Evolutionary conservation across 2,888 invertebrate species (phyloP).

Genomic region (Torymus texanus): DNA sequence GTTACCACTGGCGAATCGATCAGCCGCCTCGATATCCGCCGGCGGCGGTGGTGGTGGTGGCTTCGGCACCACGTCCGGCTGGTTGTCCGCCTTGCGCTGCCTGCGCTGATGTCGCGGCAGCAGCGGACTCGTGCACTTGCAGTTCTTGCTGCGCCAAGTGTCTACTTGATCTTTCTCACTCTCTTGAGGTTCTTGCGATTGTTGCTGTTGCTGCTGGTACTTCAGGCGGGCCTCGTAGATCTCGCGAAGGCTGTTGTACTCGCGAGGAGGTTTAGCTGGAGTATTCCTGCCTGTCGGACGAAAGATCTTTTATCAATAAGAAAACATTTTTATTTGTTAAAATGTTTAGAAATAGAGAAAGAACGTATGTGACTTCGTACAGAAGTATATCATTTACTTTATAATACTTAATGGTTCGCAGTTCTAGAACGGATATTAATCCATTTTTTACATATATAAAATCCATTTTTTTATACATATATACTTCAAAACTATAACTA

Average conservation of each 20-base stretch:
- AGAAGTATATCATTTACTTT: no score
- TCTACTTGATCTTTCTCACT: not conserved
- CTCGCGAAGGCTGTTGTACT: conserved; percentile 84
- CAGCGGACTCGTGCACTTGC: conserved; percentile 42
- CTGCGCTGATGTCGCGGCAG: conserved; percentile 81
- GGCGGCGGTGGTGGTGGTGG: conserved; percentile 77
- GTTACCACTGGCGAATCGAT: not conserved
- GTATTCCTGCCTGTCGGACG: conserved; percentile 47
- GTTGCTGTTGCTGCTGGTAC: conserved; percentile 57
- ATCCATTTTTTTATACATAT: no score
- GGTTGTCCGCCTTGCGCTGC: conserved; percentile 79
- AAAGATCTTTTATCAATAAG: no score
- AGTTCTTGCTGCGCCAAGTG: conserved; percentile 17
- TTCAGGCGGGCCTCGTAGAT: conserved; percentile 81
- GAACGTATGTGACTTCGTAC: no score
- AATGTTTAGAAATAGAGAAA: no score
- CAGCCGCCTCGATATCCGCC: not conserved
- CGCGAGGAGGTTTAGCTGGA: conserved; percentile 70
- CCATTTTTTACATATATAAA: no score
- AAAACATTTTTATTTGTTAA: no score
- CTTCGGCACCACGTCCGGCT: conserved; percentile 84
- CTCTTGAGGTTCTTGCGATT: conserved; percentile 45
- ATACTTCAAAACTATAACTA: no score
- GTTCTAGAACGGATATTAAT: no score
- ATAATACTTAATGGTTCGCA: no score